These are phyloP conservation scores for Andrena fulva DNA, from an alignment of 2,888 invertebrate genomes.

Conservation along the genomic window DNA sequence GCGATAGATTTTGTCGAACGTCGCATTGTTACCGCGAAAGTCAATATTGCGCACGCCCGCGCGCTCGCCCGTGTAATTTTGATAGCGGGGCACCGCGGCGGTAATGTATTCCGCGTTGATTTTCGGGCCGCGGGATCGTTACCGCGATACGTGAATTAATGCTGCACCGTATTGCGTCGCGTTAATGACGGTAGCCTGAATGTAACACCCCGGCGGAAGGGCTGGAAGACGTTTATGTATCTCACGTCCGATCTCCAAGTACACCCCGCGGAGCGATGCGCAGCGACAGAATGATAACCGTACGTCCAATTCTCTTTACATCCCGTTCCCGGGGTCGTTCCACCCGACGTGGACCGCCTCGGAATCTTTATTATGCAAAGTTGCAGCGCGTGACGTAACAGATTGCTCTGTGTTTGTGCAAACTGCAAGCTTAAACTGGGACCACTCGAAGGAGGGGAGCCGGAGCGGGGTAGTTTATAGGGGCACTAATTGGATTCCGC, in stretches of 20 bases:
- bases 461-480: background rate
- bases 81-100: background rate
- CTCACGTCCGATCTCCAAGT: slow-evolving; percentile 46
- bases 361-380: slow-evolving; percentile 2
- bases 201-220: background rate
- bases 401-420: background rate
- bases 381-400: background rate
- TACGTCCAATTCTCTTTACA: slow-evolving; percentile 10
- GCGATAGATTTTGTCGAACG: slow-evolving; percentile 21
- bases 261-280: slow-evolving; percentile 11
- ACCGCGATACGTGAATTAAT: background rate
- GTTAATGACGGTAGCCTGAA: background rate
- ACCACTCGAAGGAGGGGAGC: background rate
- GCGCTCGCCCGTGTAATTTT: slow-evolving; percentile 24
- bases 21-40: background rate
- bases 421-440: background rate
- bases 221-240: slow-evolving; percentile 11
- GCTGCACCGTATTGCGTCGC: background rate
- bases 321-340: background rate
- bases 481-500: background rate
- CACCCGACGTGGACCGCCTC: too few species aligned
- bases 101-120: slow-evolving; percentile 5
- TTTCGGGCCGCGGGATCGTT: background rate
- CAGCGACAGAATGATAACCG: slow-evolving; percentile 11
- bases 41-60: slow-evolving; percentile 18